A percentile compares a stretch with the other conserved stretches of the same genome.
Conservation (phyloP, 1,140 invertebrate species). For the Drosophila serrata region DNA sequence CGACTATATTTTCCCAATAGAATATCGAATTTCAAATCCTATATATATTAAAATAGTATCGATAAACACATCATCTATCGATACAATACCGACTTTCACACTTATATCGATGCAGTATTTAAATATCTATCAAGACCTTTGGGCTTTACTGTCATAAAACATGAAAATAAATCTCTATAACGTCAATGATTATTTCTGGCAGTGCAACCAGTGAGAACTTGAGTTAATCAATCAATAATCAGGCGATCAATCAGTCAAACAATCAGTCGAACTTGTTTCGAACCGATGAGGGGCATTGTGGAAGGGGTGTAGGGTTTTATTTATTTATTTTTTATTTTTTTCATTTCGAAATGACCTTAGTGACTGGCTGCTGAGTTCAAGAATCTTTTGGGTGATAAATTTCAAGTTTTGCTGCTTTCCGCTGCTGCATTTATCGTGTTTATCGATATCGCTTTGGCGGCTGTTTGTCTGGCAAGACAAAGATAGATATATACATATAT, state of each 20-base stretch:
- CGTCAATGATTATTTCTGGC: conserved; percentile 6
- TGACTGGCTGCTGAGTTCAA: conserved; percentile 33
- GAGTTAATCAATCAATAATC: conserved; percentile 53
- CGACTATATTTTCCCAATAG: too few species aligned
- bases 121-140: too few species aligned
- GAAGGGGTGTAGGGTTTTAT: not conserved
- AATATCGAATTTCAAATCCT: too few species aligned
- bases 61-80: too few species aligned
- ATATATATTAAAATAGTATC: too few species aligned
- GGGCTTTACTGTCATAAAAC: too few species aligned
- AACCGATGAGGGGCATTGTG: not conserved
- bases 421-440: conserved; percentile 12
- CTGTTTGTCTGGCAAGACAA: conserved; percentile 28
- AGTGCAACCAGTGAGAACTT: conserved; percentile 6
- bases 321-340: not conserved
- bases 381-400: conserved; percentile 45
- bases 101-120: too few species aligned
- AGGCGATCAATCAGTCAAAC: conserved; percentile 47
- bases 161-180: too few species aligned
- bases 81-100: too few species aligned
- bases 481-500: not conserved
- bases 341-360: conserved; percentile 26
- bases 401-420: conserved; percentile 29
- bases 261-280: conserved; percentile 37
- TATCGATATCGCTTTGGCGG: conserved; percentile 42